phyloP scores from a whole-genome alignment of 2,888 invertebrate genomes.

The Gnatocerus cornutus region DNA sequence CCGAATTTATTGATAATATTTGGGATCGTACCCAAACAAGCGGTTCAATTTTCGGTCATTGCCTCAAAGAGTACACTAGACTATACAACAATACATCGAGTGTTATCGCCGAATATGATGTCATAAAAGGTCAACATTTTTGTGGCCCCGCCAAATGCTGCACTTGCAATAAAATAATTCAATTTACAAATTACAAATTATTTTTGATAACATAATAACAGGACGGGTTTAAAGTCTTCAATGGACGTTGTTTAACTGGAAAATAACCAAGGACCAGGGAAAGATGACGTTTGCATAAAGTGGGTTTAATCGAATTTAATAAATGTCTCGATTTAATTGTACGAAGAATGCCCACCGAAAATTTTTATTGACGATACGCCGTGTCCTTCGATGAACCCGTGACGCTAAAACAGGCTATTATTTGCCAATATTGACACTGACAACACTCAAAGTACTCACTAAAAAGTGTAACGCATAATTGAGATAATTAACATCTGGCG shows the following conservation, averaged over 20 bases:
- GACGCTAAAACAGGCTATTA: no score
- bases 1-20: constrained; percentile 25
- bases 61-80: constrained; percentile 17
- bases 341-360: background rate
- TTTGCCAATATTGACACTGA: no score
- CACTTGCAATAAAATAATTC: constrained; percentile 15
- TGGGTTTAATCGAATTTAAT: background rate
- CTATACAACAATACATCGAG: constrained; percentile 8
- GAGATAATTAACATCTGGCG: no score
- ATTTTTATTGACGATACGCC: background rate
- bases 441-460: no score
- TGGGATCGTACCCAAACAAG: constrained; percentile 20
- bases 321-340: no score
- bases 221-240: constrained; percentile 17
- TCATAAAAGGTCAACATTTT: constrained; percentile 35
- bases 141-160: constrained; percentile 17
- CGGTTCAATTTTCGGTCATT: constrained; percentile 29
- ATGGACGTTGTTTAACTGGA: background rate
- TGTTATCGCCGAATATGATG: constrained; percentile 9
- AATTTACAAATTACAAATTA: constrained; percentile 26
- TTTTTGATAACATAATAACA: constrained; percentile 27
- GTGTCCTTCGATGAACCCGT: background rate
- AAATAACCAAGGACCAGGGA: constrained; percentile 1
- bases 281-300: background rate
- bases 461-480: no score